Evolutionary conservation across 2,113 vertebrate genomes (phyloP).

Genomic region (Hemiprocne comata): DNA sequence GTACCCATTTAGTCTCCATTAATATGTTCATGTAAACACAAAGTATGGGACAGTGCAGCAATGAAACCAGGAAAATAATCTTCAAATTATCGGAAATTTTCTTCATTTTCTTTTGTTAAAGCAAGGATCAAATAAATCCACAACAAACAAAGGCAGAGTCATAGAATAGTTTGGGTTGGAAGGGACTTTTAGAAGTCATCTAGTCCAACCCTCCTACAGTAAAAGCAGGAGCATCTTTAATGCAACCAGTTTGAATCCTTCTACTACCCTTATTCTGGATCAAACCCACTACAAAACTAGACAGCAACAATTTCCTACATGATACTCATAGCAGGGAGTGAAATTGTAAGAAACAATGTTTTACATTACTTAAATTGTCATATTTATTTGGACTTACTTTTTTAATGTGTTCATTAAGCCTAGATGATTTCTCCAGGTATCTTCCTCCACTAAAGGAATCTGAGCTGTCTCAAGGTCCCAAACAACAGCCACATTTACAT

Average conservation of each 20-base stretch:
- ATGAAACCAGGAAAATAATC: neutral
- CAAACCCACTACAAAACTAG: neutral
- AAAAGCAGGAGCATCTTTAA: neutral
- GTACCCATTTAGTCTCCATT: neutral
- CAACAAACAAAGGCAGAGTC: neutral
- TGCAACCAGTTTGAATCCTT: neutral
- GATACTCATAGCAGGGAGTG: neutral
- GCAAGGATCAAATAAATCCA: neutral
- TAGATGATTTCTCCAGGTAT: neutral
- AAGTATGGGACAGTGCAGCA: accelerated
- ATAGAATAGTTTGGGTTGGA: neutral
- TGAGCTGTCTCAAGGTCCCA: neutral
- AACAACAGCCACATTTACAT: neutral
- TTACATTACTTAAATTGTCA: neutral
- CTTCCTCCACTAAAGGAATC: neutral
- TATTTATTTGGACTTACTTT: neutral
- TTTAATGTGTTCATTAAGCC: neutral
- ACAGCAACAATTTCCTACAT: neutral
- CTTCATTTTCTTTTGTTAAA: neutral
- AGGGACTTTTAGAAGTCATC: neutral
- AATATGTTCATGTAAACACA: neutral
- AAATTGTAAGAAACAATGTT: neutral
- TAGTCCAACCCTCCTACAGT: neutral
- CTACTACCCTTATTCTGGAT: neutral
- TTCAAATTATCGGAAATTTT: neutral